These are phyloP conservation scores for Platichthys stellatus DNA, from an alignment of 2,113 vertebrate genomes.

Conservation along the genomic window DNA sequence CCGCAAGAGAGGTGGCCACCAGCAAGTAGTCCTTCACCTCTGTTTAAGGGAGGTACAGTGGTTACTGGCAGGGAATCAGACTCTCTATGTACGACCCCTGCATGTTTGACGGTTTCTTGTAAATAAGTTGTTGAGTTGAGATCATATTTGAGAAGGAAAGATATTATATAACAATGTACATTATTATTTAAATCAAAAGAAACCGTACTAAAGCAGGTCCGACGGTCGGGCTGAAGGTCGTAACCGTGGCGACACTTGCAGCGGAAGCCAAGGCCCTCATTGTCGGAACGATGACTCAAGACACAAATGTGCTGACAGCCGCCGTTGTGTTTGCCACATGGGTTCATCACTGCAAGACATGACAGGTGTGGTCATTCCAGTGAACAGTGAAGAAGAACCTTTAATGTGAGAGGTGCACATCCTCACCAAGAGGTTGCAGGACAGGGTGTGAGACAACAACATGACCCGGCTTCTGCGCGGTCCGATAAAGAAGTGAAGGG, in stretches of 20 bases:
- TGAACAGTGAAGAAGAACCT: not conserved
- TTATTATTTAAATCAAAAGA: not conserved
- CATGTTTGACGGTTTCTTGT: too few relatives aligned
- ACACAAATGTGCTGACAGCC: slow-evolving; percentile 81
- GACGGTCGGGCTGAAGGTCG: slow-evolving; percentile 68
- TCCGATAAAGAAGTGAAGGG: slow-evolving; percentile 71
- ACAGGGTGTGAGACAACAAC: slow-evolving; percentile 67
- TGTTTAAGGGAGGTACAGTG: slow-evolving; percentile 42
- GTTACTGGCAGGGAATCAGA: not conserved
- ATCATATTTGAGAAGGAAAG: not conserved
- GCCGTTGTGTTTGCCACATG: slow-evolving; percentile 78
- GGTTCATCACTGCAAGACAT: slow-evolving; percentile 70
- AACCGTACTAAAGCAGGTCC: slow-evolving; percentile 74
- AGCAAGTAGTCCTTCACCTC: slow-evolving; percentile 77
- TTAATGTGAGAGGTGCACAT: not conserved
- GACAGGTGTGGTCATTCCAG: not conserved
- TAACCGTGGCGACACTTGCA: slow-evolving; percentile 80
- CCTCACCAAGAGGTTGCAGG: slow-evolving; percentile 74
- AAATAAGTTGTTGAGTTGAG: too few relatives aligned
- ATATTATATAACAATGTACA: not conserved
- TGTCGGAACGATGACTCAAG: slow-evolving; percentile 76
- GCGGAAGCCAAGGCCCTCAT: slow-evolving; percentile 76
- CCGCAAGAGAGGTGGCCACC: slow-evolving; percentile 60
- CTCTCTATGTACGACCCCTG: not conserved
- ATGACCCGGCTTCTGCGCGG: slow-evolving; percentile 65